These are phyloP conservation scores for Drosophila anomalata DNA, from an alignment of 2,888 invertebrate species.

Conservation along the genomic window DNA sequence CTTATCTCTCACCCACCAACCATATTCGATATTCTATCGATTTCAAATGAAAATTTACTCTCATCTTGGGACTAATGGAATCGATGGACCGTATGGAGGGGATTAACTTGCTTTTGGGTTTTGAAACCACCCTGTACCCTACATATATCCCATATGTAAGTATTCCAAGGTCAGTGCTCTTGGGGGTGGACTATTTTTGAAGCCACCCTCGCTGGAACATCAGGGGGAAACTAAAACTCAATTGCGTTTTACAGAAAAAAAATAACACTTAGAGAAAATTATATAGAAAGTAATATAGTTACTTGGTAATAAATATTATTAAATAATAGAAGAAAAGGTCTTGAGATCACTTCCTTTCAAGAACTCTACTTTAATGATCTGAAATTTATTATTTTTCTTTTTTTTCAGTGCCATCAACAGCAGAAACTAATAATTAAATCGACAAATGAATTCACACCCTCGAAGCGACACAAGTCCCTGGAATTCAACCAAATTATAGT, in stretches of 20 bases:
- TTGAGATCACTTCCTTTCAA: no score
- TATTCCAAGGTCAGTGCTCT: slow-evolving; percentile 31
- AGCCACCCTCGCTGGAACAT: slow-evolving; percentile 21
- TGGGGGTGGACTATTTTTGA: slow-evolving; percentile 28
- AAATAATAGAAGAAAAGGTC: no score
- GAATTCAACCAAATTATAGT: slow-evolving; percentile 21
- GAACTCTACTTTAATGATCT: no score
- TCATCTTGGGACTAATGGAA: slow-evolving; percentile 33
- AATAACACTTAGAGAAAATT: slow-evolving; percentile 11
- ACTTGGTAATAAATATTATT: no score
- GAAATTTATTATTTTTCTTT: no score
- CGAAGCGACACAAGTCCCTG: slow-evolving; percentile 10
- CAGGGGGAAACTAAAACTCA: slow-evolving; percentile 6
- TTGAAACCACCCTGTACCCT: slow-evolving; percentile 17
- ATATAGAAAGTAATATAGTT: neutral
- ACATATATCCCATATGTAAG: neutral
- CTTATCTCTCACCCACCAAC: no score
- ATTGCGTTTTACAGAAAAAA: neutral
- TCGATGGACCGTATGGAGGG: slow-evolving; percentile 39
- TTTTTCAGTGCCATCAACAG: slow-evolving; percentile 7
- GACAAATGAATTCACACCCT: slow-evolving; percentile 75
- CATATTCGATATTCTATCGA: slow-evolving; percentile 13
- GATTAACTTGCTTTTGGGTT: slow-evolving; percentile 30
- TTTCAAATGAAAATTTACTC: slow-evolving; percentile 12
- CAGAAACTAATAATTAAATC: slow-evolving; percentile 71